Evolutionary conservation across 30 jellyfish, hydroid and myxozoan species (phyloP), one percentile per base, ranked within the genome.

Genomic region (Sanderia malayensis): DNA sequence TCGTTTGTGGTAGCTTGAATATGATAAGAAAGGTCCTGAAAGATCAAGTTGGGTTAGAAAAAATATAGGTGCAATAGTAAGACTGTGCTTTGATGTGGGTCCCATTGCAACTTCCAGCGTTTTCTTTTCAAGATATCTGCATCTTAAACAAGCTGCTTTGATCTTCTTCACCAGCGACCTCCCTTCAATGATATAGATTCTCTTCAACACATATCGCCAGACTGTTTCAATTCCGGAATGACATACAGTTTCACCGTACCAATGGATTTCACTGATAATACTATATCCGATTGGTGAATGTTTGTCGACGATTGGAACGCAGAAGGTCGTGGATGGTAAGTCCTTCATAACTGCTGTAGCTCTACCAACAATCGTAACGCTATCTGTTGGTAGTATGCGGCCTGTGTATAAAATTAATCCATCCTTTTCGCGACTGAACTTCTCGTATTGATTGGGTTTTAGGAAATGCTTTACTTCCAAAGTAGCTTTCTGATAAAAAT

Each of bases 21-120:
- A 69, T 11, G 81, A 69, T 7, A 0, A 71, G n/a, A 7, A 69
- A 31, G 81, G 81, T 37, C 81, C 81, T 31, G 81, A 24, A 2
- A 70, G 13, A 37, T 37, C 52, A 37, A 37, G 10, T 37, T 37
- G 52, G 13, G 52, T 37, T 6, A 37, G 13, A 37, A 4, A 37
- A 37, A 37, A 37, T 4, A 13, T 13, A 4, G 52, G 52, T 37
- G 52, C 52, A 37, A 30, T 15, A 32, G 74, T 11, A 34, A 25
- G 4, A 24, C 28, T 34, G 20, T 10, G 19, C 2, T 2, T 1
- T 11, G 21, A n/a, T 0, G 44, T 37, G 1, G 70, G 70, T 2
- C 81, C 81, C 70, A 70, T 70, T 2, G 73, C 32, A 3, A 70
- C 76, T 9, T 25, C 45, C 3, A 47, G n/a, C 4, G 82, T 44